Evolutionary conservation across 2,113 vertebrate genomes (phyloP).

Genomic region (Silurus meridionalis): DNA sequence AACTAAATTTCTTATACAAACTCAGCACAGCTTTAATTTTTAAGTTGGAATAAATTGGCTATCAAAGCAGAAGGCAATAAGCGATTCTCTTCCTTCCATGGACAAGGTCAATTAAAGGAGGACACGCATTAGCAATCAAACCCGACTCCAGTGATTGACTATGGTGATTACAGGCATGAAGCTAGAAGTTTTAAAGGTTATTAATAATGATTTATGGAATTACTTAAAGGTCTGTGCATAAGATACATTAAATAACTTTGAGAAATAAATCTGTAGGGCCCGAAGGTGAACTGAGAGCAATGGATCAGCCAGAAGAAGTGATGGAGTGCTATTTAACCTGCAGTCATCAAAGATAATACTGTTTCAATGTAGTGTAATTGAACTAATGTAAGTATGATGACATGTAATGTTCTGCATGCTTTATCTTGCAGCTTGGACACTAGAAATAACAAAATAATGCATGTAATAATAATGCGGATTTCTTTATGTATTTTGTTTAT

Average conservation of each 20-base stretch:
- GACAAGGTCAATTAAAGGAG: slow-evolving; percentile 79
- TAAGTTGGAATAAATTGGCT: slow-evolving; percentile 63
- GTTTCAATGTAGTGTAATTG: background rate
- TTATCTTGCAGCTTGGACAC: background rate
- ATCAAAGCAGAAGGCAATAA: slow-evolving; percentile 67
- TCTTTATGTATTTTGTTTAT: background rate
- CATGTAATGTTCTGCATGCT: background rate
- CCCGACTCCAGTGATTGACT: slow-evolving; percentile 78
- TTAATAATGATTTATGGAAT: slow-evolving; percentile 82
- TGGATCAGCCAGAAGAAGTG: background rate
- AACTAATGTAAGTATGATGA: background rate
- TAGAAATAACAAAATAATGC: background rate
- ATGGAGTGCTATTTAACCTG: slow-evolving; percentile 19
- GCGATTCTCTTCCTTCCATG: slow-evolving; percentile 68
- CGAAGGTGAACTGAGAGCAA: slow-evolving; percentile 29
- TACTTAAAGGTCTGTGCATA: slow-evolving; percentile 73
- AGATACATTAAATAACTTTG: slow-evolving; percentile 71
- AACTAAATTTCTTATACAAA: slow-evolving; percentile 70
- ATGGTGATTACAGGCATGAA: slow-evolving; percentile 74
- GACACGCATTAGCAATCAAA: slow-evolving; percentile 79
- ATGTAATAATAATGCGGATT: too few species aligned
- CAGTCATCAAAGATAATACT: slow-evolving; percentile 21
- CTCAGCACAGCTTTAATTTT: slow-evolving; percentile 68
- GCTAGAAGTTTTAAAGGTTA: slow-evolving; percentile 78
- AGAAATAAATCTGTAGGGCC: slow-evolving; percentile 61